phyloP scores from a whole-genome alignment of 92 coral and sea anemone genomes.

The Bergia puertoricense region DNA sequence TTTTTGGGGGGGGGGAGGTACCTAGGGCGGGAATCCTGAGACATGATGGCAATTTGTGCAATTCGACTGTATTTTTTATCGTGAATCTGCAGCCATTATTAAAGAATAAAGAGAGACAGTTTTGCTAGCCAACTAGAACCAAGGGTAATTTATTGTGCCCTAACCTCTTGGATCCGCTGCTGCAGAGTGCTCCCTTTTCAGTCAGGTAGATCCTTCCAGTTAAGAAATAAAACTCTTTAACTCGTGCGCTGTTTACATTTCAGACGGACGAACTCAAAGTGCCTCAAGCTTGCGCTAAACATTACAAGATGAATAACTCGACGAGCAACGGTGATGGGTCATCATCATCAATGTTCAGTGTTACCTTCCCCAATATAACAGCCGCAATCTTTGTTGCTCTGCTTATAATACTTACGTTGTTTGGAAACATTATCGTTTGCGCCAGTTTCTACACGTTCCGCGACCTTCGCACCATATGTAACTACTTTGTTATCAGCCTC shows the following conservation, averaged over 20 bases:
- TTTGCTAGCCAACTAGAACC: no score
- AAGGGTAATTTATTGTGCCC: no score
- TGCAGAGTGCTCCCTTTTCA: no score
- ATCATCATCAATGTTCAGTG: not conserved
- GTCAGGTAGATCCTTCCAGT: no score
- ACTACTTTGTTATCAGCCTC: conserved; percentile 88
- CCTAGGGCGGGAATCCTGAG: no score
- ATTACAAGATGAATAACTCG: conserved; percentile 22
- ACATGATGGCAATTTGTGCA: no score
- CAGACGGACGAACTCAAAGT: not conserved
- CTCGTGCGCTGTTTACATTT: not conserved
- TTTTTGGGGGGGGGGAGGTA: no score
- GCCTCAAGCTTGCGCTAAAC: not conserved
- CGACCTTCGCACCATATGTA: conserved; percentile 91
- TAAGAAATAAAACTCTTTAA: no score
- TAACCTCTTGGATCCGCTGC: no score
- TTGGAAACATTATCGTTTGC: conserved; percentile 85
- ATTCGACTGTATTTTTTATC: no score
- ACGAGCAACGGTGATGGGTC: not conserved
- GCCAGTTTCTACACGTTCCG: conserved; percentile 89
- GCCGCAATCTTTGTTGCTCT: conserved; percentile 79
- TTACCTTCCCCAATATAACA: conserved; percentile 52
- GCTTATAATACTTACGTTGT: conserved; percentile 78
- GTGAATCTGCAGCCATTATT: no score
- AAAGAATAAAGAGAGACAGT: no score